phyloP scores from a whole-genome alignment of 2,888 invertebrate genomes.

The Tolmerus cingulatus region DNA sequence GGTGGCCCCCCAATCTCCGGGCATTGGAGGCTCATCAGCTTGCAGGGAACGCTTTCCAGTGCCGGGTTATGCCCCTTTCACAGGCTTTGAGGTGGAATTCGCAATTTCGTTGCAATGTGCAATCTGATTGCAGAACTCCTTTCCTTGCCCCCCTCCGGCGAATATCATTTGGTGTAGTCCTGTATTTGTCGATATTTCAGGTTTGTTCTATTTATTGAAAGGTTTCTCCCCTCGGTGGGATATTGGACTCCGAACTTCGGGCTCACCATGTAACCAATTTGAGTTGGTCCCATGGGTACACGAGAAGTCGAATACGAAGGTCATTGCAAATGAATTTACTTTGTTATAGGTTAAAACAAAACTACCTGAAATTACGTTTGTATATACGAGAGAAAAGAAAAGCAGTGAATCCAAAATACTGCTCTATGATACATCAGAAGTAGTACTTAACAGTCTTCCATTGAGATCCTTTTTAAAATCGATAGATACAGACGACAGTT shows the following conservation, averaged over 20 bases:
- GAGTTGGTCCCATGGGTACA: neutral
- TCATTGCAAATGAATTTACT: neutral
- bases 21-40: neutral
- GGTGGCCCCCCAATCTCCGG: neutral
- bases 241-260: neutral
- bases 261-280: neutral
- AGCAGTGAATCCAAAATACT: too few species aligned
- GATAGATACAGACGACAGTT: too few species aligned
- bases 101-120: neutral
- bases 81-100: neutral
- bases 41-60: neutral
- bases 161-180: neutral
- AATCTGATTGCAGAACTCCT: neutral
- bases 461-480: too few species aligned
- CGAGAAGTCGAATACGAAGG: neutral
- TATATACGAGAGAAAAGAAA: too few species aligned
- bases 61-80: neutral
- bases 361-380: too few species aligned
- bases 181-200: neutral
- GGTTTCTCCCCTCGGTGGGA: neutral
- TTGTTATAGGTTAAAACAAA: too few species aligned
- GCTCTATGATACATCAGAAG: too few species aligned
- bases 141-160: neutral
- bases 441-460: too few species aligned
- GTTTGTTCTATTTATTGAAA: neutral